phyloP scores from a whole-genome alignment of 2,888 invertebrate genomes.

The Xestia c-nigrum region DNA sequence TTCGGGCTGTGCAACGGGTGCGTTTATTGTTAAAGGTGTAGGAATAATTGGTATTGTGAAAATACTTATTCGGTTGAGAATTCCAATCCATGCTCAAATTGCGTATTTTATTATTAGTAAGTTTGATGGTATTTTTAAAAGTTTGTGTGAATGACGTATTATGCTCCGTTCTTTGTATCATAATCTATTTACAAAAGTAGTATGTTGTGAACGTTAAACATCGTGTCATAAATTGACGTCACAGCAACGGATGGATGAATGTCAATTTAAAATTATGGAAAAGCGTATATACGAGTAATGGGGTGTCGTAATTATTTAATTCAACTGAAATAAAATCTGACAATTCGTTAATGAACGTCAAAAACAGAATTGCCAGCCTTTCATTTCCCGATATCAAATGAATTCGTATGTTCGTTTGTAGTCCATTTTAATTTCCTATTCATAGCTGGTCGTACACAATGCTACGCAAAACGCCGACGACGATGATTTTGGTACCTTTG shows the following conservation, averaged over 20 bases:
- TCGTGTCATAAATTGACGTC: not conserved
- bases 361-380: not conserved
- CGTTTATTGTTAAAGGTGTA: too few relatives aligned
- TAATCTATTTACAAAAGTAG: not conserved
- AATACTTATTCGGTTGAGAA: too few relatives aligned
- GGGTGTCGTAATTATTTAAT: not conserved
- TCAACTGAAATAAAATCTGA: not conserved
- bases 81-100: too few relatives aligned
- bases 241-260: not conserved
- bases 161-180: not conserved
- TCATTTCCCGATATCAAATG: not conserved
- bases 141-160: not conserved
- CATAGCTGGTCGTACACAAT: not conserved
- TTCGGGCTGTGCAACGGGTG: too few relatives aligned
- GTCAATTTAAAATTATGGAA: not conserved
- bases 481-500: not conserved
- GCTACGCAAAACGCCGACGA: not conserved
- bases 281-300: not conserved
- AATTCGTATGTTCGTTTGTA: not conserved
- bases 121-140: not conserved
- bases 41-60: too few relatives aligned
- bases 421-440: constrained; percentile 10
- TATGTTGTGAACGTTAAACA: not conserved
- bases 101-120: not conserved
- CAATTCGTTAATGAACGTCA: constrained; percentile 1